A percentile compares a stretch with the other conserved stretches of the same genome.
Evolutionary conservation across 1,140 invertebrate species (phyloP).

Genomic region (Pogonognathellus flavescens): DNA sequence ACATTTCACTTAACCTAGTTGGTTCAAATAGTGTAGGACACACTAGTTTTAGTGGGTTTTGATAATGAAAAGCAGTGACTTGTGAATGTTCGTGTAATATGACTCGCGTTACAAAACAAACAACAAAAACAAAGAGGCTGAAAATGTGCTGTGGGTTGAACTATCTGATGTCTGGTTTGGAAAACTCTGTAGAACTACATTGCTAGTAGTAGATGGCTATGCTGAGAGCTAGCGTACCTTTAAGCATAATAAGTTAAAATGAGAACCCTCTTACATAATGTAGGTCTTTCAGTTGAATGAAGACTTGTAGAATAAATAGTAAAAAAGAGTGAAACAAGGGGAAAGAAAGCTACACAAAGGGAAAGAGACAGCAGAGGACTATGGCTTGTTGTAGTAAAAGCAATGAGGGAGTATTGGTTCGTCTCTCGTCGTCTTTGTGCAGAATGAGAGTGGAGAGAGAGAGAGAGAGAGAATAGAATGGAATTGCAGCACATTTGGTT

Average conservation of each 20-base stretch:
- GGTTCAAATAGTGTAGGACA: background rate
- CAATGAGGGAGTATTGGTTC: slow-evolving; percentile 4
- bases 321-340: slow-evolving; percentile 6
- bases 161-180: background rate
- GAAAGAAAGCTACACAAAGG: slow-evolving; percentile 26
- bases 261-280: background rate
- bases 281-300: background rate
- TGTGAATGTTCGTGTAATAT: background rate
- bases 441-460: background rate
- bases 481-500: background rate
- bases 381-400: background rate
- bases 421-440: background rate
- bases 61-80: slow-evolving; percentile 25
- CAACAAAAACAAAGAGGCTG: slow-evolving; percentile 15
- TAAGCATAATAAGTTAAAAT: background rate
- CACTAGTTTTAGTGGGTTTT: background rate
- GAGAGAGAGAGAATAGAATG: background rate
- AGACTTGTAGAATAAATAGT: slow-evolving; percentile 1
- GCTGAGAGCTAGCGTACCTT: background rate
- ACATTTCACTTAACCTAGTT: too few relatives aligned
- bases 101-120: slow-evolving; percentile 8
- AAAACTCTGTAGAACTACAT: background rate
- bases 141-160: slow-evolving; percentile 11
- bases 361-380: background rate
- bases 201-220: background rate